phyloP scores from a whole-genome alignment of 1,140 invertebrate species.

The Acyrthosiphon pisum region DNA sequence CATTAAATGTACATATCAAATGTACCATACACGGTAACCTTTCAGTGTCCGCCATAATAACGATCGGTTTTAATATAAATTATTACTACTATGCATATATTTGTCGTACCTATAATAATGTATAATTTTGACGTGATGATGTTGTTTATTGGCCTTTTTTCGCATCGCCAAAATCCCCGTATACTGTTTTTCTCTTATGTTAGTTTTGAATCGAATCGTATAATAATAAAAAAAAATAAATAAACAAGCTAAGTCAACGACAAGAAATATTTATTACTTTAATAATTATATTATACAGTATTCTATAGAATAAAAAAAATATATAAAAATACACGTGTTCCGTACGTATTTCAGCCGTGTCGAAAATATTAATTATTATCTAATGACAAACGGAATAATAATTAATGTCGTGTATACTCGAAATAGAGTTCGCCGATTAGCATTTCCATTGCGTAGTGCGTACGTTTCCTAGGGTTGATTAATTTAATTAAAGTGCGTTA shows the following conservation, averaged over 20 bases:
- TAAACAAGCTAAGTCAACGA: background rate
- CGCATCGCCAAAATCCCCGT: background rate
- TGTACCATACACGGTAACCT: background rate
- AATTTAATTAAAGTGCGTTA: slow-evolving; percentile 1
- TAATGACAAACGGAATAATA: background rate
- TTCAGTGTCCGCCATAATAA: background rate
- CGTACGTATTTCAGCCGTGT: background rate
- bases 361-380: slow-evolving; percentile 7
- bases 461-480: background rate
- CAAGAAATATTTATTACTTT: background rate
- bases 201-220: background rate
- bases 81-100: background rate
- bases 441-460: background rate
- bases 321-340: background rate
- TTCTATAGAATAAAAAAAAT: background rate
- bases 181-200: background rate
- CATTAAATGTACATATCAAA: background rate
- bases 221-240: background rate
- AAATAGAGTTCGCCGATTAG: background rate
- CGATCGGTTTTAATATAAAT: background rate
- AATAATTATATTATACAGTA: background rate
- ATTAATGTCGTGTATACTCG: background rate
- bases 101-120: background rate
- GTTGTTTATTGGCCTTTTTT: background rate
- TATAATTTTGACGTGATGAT: background rate